These are phyloP conservation scores for Drosophila parthenogenetica DNA, from an alignment of 2,888 invertebrate genomes.

Conservation along the genomic window DNA sequence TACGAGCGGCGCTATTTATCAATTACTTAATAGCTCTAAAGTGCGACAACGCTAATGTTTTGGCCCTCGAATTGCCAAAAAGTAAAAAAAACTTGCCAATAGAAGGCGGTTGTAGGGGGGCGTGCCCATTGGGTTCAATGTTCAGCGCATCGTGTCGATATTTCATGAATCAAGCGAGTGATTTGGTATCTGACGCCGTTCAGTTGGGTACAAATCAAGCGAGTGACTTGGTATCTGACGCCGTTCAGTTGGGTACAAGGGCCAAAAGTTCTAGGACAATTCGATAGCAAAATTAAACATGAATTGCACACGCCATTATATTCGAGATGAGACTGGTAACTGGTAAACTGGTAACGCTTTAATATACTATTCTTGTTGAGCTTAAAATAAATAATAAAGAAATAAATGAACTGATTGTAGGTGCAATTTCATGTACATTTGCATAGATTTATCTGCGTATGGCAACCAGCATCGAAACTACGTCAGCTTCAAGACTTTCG, in stretches of 20 bases:
- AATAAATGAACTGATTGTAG: not conserved
- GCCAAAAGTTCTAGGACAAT: slow-evolving; percentile 8
- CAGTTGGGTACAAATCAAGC: slow-evolving; percentile 44
- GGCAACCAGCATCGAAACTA: not conserved
- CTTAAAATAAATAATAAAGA: not conserved
- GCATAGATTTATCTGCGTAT: not conserved
- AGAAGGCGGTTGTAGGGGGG: slow-evolving; percentile 36
- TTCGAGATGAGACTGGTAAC: no score
- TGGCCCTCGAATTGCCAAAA: slow-evolving; percentile 27
- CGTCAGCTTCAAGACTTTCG: slow-evolving; percentile 2
- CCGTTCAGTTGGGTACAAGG: slow-evolving; percentile 40
- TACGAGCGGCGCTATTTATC: slow-evolving; percentile 51
- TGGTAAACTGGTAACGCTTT: not conserved
- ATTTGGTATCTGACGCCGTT: slow-evolving; percentile 60
- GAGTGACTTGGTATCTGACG: no score
- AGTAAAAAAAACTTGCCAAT: slow-evolving; percentile 46
- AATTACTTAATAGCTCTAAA: slow-evolving; percentile 75
- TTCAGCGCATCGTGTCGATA: slow-evolving; percentile 62
- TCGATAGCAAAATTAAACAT: not conserved
- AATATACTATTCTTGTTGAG: not conserved
- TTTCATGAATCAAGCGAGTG: slow-evolving; percentile 82
- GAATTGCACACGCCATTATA: slow-evolving; percentile 1
- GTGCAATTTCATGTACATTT: not conserved
- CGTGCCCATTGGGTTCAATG: slow-evolving; percentile 45
- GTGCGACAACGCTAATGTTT: slow-evolving; percentile 56